phyloP scores from a whole-genome alignment of 2,888 invertebrate genomes.

The Drosophila subsilvestris region DNA sequence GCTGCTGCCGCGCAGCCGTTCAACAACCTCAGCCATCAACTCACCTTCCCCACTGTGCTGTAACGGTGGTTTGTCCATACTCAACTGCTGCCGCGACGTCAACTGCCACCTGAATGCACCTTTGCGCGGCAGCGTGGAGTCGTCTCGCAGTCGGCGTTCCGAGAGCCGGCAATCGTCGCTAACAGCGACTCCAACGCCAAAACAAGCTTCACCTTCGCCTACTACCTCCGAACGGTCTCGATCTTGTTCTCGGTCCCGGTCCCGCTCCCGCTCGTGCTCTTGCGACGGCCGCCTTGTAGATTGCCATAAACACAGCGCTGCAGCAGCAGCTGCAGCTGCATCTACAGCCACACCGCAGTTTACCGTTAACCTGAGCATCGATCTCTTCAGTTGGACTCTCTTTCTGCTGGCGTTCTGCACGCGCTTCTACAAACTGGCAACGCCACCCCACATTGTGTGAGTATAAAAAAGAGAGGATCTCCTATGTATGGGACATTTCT shows the following conservation, averaged over 20 bases:
- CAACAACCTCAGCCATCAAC: constrained; percentile 57
- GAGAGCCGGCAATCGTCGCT: constrained; percentile 62
- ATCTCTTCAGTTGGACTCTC: constrained; percentile 89
- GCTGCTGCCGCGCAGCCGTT: constrained; percentile 45
- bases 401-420: constrained; percentile 89
- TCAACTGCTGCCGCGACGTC: constrained; percentile 79
- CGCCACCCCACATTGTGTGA: constrained; percentile 96
- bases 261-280: constrained; percentile 52
- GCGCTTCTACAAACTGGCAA: constrained; percentile 92
- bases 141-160: constrained; percentile 45
- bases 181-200: constrained; percentile 39
- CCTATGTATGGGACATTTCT: neutral
- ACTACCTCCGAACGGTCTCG: constrained; percentile 47
- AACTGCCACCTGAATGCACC: constrained; percentile 78
- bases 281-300: constrained; percentile 7
- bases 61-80: constrained; percentile 69
- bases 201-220: constrained; percentile 51
- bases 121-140: constrained; percentile 62
- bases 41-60: constrained; percentile 73
- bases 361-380: constrained; percentile 88
- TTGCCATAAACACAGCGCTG: constrained; percentile 20
- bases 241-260: constrained; percentile 52
- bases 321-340: constrained; percentile 4
- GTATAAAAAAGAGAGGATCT: constrained; percentile 82
- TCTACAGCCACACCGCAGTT: constrained; percentile 70